Base-by-base conservation (phyloP, 2,797 vertebrate species). In the Craterocephalus amniculus region DNA sequence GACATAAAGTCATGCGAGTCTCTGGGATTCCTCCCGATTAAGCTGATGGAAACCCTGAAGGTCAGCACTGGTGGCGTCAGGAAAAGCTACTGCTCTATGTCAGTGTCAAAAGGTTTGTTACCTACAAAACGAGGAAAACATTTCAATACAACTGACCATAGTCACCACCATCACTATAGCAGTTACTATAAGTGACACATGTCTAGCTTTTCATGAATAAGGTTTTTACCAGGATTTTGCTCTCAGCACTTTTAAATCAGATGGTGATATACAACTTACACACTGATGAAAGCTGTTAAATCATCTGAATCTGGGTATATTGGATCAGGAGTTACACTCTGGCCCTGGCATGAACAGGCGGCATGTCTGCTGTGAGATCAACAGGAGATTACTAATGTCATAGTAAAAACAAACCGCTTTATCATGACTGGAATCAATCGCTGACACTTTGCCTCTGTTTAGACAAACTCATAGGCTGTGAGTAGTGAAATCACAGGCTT, bases 21-120 rank as follows among this genome's bases (percentile, higher is more conserved):
- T 87, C 89, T 88, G 86, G 78, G 81, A 78, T 87, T 83, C 60
- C 70, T 87, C 70, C 59, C 77, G 67, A 87, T 89, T 83, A 76
- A 73, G 77, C 59, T 26, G 58, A 79, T 70, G 49, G 45, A 0
- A 76, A 58, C 22, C 59, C 49, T 43, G 61, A 64, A 60, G 67
- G 56, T 70, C 52, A 26, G n/a, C 2, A 57, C 6, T 43, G 38
- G 27, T 66, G 31, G 43, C 57, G 13, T 58, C 64, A 38, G 58
- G 27, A 29, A 55, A 69, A 65, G 40, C 48, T 56, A 27, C 81
- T 89, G 86, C 48, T 82, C 62, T 66, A 26, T 69, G 51, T 52
- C 51, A 52, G 1, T 52, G 51, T 52, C 24, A 26, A 49, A 43
- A 71, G 35, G 36, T 14, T 64, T 38, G 36, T 38, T 20, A 20